These are phyloP conservation scores for Euzophera pinguis DNA, from an alignment of 2,888 invertebrate genomes.

Conservation along the genomic window DNA sequence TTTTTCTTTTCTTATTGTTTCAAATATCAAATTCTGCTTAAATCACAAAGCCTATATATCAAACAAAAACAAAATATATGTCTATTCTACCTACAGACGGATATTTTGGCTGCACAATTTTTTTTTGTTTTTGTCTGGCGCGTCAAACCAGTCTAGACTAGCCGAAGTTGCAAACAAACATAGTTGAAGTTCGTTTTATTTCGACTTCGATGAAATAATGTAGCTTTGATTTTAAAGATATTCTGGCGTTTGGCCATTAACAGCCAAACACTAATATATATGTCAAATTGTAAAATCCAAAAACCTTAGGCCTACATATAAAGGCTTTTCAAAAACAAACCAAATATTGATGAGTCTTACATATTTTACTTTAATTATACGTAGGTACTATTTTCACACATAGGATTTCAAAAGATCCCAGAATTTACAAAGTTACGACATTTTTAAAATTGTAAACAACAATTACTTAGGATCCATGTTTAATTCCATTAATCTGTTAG, in stretches of 20 bases:
- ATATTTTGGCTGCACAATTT: constrained; percentile 35
- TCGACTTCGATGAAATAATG: constrained; percentile 20
- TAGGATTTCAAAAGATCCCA: no score
- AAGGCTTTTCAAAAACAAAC: no score
- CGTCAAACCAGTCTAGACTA: constrained; percentile 53
- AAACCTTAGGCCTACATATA: no score
- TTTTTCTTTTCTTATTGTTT: constrained; percentile 10
- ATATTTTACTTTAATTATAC: no score
- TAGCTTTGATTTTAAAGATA: neutral
- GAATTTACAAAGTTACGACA: no score
- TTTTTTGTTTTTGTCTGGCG: constrained; percentile 49
- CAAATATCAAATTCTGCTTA: neutral
- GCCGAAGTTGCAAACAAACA: constrained; percentile 30
- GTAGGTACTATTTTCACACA: no score
- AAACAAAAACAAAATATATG: constrained; percentile 38
- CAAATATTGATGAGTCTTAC: no score
- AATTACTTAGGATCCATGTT: no score
- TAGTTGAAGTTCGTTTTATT: constrained; percentile 32
- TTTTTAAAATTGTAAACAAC: no score
- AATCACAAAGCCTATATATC: constrained; percentile 21
- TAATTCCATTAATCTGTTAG: no score
- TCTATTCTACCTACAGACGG: constrained; percentile 27
- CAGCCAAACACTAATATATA: neutral
- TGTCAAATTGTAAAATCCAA: no score
- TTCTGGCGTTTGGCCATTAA: neutral